Base-by-base conservation (phyloP, 2,888 invertebrate species). In the Aspidapion aeneum region DNA sequence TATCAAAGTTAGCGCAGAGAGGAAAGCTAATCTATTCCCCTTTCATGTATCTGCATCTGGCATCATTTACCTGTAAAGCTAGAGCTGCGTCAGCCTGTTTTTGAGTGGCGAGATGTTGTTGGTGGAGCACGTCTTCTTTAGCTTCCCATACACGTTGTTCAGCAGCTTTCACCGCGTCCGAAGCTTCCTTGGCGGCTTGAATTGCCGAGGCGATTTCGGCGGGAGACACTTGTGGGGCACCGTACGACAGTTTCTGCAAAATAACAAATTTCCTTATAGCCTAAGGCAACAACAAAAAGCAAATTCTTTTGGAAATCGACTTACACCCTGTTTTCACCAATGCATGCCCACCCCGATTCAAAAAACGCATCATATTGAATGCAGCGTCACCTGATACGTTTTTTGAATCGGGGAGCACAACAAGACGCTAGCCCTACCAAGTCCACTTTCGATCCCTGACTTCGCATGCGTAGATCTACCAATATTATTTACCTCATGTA, bases 131-230 rank as follows among this genome's bases (percentile, higher is more conserved):
- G 1, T 87, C 85, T 66, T 90, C 88, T 73, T 90, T 91, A 1
- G 89, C 90, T 0, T 87, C 87, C 35, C 88, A 85, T 20, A 91
- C 90, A 67, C 88, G 86, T 57, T 88, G 88, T 73, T 90, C 90
- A 0, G 90, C 90, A 16, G 87, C 81, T 72, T 87, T 82, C 2
- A 91, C 90, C 60, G 87, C 87, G 0, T 85, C 82, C 0, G 89
- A 87, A 0, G 90, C 90, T 66, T 90, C 87, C 71, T 90, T 90
- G 0, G 91, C 91, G 0, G 87, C 87, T 1, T 90, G 87, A 58
- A 91, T 86, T 0, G 90, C 88, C 35, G 87, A 85, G 0, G 90
- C 85, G 21, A 90, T 89, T 69, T 90, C 90, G 0, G 86, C 85
- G 12, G 87, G 87, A 58, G 83, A 84, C 73, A 68, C 76, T 74